These are phyloP conservation scores for Lynx canadensis DNA, from an alignment of 2,113 vertebrate species.

Conservation along the genomic window DNA sequence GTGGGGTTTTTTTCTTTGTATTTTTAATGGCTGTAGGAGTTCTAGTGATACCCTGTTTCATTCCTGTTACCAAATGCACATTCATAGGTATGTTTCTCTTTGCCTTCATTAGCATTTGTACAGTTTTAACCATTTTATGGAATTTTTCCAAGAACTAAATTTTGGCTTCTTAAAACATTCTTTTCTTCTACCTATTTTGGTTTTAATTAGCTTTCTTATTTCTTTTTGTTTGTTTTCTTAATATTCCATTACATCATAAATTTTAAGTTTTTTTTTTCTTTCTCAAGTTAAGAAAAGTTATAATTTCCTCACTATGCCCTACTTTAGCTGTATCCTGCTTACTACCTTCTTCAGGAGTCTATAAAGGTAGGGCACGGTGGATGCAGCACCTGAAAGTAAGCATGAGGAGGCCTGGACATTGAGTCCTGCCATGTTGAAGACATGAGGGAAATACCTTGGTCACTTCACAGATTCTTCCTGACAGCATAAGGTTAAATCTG, in stretches of 20 bases:
- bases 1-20: background rate
- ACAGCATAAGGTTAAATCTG: background rate
- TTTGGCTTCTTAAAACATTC: background rate
- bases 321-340: background rate
- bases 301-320: background rate
- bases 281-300: background rate
- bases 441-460: background rate
- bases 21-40: background rate
- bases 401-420: background rate
- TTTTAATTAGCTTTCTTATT: background rate
- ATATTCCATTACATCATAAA: background rate
- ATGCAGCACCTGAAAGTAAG: background rate
- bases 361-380: rapidly evolving
- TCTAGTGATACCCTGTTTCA: background rate
- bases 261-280: background rate
- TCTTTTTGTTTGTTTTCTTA: background rate
- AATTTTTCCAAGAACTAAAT: background rate
- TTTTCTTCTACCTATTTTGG: background rate
- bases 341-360: too few relatives aligned
- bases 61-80: background rate
- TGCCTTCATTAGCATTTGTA: background rate
- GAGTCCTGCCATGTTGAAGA: background rate
- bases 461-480: background rate
- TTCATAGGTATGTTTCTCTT: background rate
- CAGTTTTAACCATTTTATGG: background rate